Evolutionary conservation across 2,797 vertebrate genomes (phyloP).

Genomic region (Acanthurus tractus): DNA sequence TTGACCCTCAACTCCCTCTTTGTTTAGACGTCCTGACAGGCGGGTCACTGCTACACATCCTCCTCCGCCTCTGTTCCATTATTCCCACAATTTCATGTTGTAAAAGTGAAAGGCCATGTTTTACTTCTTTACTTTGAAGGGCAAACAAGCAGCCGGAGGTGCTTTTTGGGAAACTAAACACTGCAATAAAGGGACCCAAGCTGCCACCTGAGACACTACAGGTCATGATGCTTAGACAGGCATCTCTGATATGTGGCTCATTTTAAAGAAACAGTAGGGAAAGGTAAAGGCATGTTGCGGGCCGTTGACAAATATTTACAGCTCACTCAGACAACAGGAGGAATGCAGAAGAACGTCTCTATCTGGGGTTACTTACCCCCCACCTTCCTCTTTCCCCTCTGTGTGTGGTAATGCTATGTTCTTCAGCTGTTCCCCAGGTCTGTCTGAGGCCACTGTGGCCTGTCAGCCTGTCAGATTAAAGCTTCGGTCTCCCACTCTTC

Average conservation of each 20-base stretch:
- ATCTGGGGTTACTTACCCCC: conserved; percentile 59
- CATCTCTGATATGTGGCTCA: conserved; percentile 55
- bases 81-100: conserved; percentile 83
- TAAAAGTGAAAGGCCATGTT: conserved; percentile 84
- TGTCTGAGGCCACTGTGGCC: conserved; percentile 72
- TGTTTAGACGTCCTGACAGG: conserved; percentile 82
- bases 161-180: conserved; percentile 76
- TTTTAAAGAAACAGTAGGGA: conserved; percentile 62
- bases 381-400: conserved; percentile 63
- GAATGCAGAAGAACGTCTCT: conserved; percentile 73
- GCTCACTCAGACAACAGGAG: conserved; percentile 71
- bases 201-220: conserved; percentile 60
- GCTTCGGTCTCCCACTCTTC: conserved; percentile 65
- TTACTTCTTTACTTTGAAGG: conserved; percentile 80
- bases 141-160: conserved; percentile 76
- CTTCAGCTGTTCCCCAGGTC: conserved; percentile 72
- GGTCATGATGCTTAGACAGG: conserved; percentile 61
- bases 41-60: conserved; percentile 78
- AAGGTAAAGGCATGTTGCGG: conserved; percentile 66
- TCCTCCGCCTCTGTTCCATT: conserved; percentile 71
- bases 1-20: conserved; percentile 81
- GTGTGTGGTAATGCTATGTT: conserved; percentile 71
- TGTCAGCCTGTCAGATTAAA: conserved; percentile 83
- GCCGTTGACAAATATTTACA: conserved; percentile 80
- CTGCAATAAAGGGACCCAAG: conserved; percentile 58